Evolutionary conservation across 2,113 vertebrate genomes (phyloP).

Genomic region (Ceyx melanurus): DNA sequence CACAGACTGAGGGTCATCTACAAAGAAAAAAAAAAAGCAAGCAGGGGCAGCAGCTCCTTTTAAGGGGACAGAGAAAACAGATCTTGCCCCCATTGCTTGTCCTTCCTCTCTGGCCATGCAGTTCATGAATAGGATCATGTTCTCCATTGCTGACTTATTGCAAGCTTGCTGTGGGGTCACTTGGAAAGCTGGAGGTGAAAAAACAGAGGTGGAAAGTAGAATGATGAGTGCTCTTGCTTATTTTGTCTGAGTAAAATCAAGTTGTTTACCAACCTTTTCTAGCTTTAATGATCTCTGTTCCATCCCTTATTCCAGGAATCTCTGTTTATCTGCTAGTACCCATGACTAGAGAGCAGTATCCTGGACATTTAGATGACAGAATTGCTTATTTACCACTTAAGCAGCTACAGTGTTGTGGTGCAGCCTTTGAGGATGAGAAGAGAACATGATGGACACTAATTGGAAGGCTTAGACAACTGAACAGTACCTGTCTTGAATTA

Average conservation of each 20-base stretch:
- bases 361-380: not conserved
- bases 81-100: not conserved
- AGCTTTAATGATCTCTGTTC: not conserved
- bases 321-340: not conserved
- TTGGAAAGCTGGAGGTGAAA: not conserved
- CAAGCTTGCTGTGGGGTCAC: not conserved
- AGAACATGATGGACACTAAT: constrained; percentile 39
- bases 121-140: not conserved
- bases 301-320: not conserved
- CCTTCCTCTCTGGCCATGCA: not conserved
- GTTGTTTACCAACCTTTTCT: constrained; percentile 16
- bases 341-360: not conserved
- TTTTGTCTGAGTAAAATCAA: not conserved
- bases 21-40: not conserved
- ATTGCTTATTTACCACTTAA: constrained; percentile 11
- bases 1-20: not conserved
- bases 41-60: not conserved
- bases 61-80: not conserved
- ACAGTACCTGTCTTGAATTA: constrained; percentile 17
- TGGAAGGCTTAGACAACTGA: not conserved
- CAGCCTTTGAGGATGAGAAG: constrained; percentile 5
- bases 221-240: not conserved
- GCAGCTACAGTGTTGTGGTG: not conserved
- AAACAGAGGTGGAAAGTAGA: not conserved
- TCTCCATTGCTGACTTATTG: not conserved